Conservation (phyloP, 2,888 invertebrate genomes). For the Polydrusus pterygomalis region DNA sequence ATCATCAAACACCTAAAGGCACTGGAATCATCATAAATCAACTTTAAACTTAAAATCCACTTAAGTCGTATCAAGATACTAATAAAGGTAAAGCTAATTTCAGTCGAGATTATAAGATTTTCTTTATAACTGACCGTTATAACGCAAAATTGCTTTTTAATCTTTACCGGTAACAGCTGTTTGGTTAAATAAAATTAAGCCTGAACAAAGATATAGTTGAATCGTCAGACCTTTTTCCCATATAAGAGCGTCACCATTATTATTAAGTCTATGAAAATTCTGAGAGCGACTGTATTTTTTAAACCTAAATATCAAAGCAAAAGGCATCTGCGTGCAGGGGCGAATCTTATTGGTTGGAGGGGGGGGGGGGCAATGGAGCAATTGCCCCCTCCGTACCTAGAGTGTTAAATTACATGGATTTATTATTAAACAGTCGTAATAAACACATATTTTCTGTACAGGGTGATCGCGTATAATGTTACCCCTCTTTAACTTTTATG, state of each 20-base stretch:
- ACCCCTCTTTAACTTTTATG: too few relatives aligned
- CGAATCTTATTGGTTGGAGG: too few relatives aligned
- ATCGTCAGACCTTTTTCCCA: background rate
- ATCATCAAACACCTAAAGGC: background rate
- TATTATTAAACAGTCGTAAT: too few relatives aligned
- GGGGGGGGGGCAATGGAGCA: too few relatives aligned
- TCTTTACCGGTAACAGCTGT: constrained; percentile 3
- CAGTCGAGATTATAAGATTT: constrained; percentile 8
- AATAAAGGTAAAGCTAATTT: constrained; percentile 4
- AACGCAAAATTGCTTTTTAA: constrained; percentile 3
- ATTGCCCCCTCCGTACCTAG: too few relatives aligned
- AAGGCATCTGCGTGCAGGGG: too few relatives aligned
- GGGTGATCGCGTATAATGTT: too few relatives aligned
- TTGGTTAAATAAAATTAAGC: background rate
- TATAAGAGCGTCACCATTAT: background rate
- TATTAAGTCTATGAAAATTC: background rate
- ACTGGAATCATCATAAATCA: background rate
- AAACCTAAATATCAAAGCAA: background rate
- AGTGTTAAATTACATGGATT: too few relatives aligned
- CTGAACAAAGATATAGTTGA: background rate
- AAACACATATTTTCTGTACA: too few relatives aligned
- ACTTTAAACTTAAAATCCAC: constrained; percentile 7
- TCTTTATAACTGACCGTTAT: constrained; percentile 4
- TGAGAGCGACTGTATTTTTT: background rate
- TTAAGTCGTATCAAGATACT: constrained; percentile 9